phyloP scores from a whole-genome alignment of 2,888 invertebrate genomes.

The Pimpla rufipes region DNA sequence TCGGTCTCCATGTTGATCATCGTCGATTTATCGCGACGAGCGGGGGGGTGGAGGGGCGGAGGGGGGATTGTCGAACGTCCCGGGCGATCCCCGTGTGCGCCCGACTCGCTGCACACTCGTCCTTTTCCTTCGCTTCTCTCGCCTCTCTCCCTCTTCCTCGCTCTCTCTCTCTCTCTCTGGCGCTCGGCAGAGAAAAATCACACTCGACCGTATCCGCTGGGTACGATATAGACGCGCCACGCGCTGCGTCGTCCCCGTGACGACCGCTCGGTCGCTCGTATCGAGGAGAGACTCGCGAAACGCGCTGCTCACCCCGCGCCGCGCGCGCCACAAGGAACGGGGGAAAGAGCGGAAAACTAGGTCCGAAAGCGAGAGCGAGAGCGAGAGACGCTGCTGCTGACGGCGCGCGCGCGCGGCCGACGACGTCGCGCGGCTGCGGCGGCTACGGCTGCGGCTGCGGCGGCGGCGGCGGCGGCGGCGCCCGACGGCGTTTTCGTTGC shows the following conservation, averaged over 20 bases:
- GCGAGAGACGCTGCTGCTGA: neutral
- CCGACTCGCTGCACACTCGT: conserved; percentile 40
- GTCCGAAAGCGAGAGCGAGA: conserved; percentile 42
- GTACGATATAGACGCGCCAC: too few relatives aligned
- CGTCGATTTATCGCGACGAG: conserved; percentile 72
- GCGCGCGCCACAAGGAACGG: neutral
- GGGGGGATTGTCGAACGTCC: conserved; percentile 54
- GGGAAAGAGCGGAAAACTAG: conserved; percentile 18
- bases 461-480: too few relatives aligned
- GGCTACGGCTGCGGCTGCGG: too few relatives aligned
- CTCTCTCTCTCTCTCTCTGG: neutral
- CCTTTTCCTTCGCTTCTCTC: conserved; percentile 22
- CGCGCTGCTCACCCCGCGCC: neutral
- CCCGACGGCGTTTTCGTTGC: neutral
- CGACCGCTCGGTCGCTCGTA: too few relatives aligned
- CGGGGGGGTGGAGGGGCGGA: neutral
- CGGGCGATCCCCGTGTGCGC: conserved; percentile 53
- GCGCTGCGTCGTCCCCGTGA: too few relatives aligned
- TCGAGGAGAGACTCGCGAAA: neutral
- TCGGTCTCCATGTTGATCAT: conserved; percentile 97
- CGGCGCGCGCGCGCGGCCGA: conserved; percentile 15
- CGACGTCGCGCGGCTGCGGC: too few relatives aligned
- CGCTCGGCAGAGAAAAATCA: too few relatives aligned
- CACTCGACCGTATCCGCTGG: too few relatives aligned
- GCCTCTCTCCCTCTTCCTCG: neutral